Evolutionary conservation across 2,888 invertebrate species (phyloP), one percentile per base, ranked within the genome.

Genomic region (Nymphalis c-album): DNA sequence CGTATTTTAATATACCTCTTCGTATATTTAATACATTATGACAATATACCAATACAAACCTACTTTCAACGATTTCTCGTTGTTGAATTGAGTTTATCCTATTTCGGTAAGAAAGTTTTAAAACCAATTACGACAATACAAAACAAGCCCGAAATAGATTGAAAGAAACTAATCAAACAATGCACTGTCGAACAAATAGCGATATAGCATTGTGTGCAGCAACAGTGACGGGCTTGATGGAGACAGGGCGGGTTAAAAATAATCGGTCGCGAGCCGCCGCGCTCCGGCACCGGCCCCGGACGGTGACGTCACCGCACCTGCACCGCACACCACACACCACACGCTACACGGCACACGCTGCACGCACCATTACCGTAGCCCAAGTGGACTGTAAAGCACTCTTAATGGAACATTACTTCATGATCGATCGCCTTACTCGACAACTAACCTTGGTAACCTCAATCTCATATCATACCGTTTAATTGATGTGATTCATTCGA

Each of bases 231-330:
- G 71, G 71, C 75, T 6, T 26, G 57, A 61, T 64, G 72, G 69
- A 68, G 62, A 60, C 35, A 65, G 60, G 64, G 66, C 66, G 58
- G 63, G 73, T 68, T 77, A 82, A 75, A 80, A 79, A 80, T 82
- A 83, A 69, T 71, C 73, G 63, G 70, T 71, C 71, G 75, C 72
- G 73, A 73, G 69, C 72, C 70, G 74, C 65, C 68, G 58, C 62
- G 51, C 22, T 51, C 51, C 51, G 53, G 31, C 57, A 40, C 31
- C 57, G 57, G 66, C 50, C 63, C 53, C 61, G 59, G 68, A 40
- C 48, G 57, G 67, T 73, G 72, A 74, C 77, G 74, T 73, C 75
- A 72, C 63, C 59, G 65, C 71, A 69, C 71, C 72, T 66, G 73
- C 71, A 68, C 58, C 45, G 59, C 45, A 40, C 61, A 57, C 35